Evolutionary conservation across 2,888 invertebrate species (phyloP).

Genomic region (Lampropteryx suffumata): DNA sequence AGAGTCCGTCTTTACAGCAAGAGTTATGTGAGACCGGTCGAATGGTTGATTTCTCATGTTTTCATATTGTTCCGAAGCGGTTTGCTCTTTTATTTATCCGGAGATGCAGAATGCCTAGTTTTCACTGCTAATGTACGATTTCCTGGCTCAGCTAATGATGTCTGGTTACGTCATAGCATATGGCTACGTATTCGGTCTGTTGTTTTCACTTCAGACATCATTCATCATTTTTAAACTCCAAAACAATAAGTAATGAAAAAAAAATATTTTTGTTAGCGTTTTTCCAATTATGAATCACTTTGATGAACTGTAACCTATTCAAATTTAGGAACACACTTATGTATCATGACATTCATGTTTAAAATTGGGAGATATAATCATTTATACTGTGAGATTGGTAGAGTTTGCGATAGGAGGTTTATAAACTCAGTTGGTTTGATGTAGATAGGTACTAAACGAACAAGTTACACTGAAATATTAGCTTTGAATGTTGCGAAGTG

Average conservation of each 20-base stretch:
- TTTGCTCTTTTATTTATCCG: slow-evolving; percentile 33
- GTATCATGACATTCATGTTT: too few species aligned
- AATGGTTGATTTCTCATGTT: too few species aligned
- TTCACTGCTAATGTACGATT: slow-evolving; percentile 55
- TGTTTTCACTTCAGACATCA: slow-evolving; percentile 47
- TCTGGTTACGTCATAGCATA: slow-evolving; percentile 38
- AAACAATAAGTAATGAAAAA: slow-evolving; percentile 13
- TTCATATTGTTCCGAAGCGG: too few species aligned
- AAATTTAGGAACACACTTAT: slow-evolving; percentile 8
- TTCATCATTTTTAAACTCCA: slow-evolving; percentile 42
- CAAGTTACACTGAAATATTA: slow-evolving; percentile 24
- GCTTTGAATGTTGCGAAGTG: slow-evolving; percentile 49
- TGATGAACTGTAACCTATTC: background rate
- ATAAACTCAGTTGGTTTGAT: slow-evolving; percentile 1
- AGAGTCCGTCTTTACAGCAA: too few species aligned
- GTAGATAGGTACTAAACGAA: background rate
- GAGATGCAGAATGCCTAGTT: slow-evolving; percentile 51
- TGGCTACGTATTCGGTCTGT: slow-evolving; percentile 39
- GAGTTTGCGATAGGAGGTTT: slow-evolving; percentile 11
- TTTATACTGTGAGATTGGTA: too few species aligned
- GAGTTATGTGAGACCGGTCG: too few species aligned
- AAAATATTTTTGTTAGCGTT: background rate
- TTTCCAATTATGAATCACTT: slow-evolving; percentile 18
- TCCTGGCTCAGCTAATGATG: slow-evolving; percentile 54
- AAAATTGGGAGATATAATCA: too few species aligned